Conservation (phyloP, 30 jellyfish, hydroid and myxozoan genomes). For the Turritopsis dohrnii region DNA sequence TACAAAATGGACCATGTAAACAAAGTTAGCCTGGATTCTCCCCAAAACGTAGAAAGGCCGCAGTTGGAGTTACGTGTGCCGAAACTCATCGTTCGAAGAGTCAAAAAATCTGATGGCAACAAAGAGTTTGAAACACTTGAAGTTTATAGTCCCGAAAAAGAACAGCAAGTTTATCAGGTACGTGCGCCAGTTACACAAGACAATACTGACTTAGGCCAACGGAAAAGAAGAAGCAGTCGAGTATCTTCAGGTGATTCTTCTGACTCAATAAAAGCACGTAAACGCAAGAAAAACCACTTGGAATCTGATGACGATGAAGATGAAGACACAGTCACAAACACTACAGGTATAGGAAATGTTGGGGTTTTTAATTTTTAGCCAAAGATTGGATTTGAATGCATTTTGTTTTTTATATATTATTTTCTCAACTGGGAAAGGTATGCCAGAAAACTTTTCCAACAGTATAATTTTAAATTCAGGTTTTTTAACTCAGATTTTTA, state of each 20-base stretch:
- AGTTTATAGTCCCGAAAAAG: slow-evolving; percentile 56
- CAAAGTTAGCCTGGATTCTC: background rate
- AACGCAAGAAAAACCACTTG: background rate
- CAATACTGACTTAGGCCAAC: background rate
- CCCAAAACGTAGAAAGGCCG: background rate
- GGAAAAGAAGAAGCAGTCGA: slow-evolving; percentile 15
- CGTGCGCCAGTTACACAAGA: background rate
- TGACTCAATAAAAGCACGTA: background rate
- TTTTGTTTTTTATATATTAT: too few species aligned
- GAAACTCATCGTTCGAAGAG: slow-evolving; percentile 72
- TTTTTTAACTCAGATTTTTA: too few species aligned
- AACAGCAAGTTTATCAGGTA: slow-evolving; percentile 19
- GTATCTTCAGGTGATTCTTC: slow-evolving; percentile 3
- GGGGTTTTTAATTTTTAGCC: too few species aligned
- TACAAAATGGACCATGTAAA: background rate
- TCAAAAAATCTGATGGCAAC: slow-evolving; percentile 55
- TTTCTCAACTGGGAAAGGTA: too few species aligned
- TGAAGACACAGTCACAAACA: background rate
- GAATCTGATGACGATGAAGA: slow-evolving; percentile 3
- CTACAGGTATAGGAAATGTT: background rate
- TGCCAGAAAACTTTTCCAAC: too few species aligned
- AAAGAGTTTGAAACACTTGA: slow-evolving; percentile 79
- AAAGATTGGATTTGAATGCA: too few species aligned
- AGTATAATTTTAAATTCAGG: too few species aligned
- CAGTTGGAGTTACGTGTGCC: slow-evolving; percentile 30